Conservation (phyloP, 2,113 vertebrate genomes). For the Podarcis raffonei region DNA sequence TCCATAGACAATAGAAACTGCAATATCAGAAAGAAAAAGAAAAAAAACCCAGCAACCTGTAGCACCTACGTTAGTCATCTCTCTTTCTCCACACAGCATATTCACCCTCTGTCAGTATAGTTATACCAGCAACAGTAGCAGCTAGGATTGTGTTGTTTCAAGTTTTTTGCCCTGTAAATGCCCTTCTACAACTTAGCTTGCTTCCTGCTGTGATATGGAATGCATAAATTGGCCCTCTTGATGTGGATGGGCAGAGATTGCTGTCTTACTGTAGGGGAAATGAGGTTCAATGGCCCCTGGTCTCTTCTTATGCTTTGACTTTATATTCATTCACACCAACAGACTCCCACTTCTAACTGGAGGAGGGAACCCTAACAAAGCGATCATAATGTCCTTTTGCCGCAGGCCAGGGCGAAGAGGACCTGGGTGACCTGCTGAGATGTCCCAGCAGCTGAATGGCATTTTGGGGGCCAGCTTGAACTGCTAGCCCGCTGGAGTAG, state of each 20-base stretch:
- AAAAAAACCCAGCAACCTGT: neutral
- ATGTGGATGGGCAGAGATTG: neutral
- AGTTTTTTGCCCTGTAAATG: neutral
- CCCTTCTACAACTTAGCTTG: neutral
- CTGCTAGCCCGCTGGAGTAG: neutral
- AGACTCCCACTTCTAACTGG: neutral
- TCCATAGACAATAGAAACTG: neutral
- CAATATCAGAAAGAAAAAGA: neutral
- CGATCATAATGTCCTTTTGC: neutral
- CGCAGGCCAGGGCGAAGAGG: neutral
- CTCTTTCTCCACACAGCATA: no score
- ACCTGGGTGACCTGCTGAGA: constrained; percentile 7
- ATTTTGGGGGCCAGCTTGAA: constrained; percentile 4
- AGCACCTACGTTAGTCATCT: neutral
- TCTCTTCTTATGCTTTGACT: neutral
- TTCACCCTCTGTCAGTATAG: no score
- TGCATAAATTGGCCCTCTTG: neutral
- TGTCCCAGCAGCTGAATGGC: constrained; percentile 10
- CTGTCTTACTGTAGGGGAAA: neutral
- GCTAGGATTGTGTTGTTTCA: neutral
- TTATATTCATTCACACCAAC: neutral
- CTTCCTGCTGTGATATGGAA: neutral
- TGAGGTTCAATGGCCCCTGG: neutral
- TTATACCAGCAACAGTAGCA: neutral
- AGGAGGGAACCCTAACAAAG: neutral